Evolutionary conservation across 2,113 vertebrate species (phyloP), one percentile per base, ranked within the genome.

Genomic region (Scartelaos histophorus): DNA sequence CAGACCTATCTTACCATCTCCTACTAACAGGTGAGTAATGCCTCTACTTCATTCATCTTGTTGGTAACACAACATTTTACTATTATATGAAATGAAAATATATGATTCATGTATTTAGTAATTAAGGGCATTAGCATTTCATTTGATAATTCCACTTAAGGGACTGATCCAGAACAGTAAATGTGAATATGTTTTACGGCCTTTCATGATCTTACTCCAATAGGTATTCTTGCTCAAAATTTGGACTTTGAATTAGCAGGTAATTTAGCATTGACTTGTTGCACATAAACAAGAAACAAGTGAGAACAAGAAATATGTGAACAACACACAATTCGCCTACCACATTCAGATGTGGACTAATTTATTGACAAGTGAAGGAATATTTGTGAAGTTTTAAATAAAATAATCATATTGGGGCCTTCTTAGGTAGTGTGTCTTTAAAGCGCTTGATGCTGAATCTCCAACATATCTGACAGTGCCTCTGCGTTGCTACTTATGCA

Each of bases 21-120:
- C 80, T 71, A 75, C 79, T 75, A 69, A 82, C 75, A 91, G 91
- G 92, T 92, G 88, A 93, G 92, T 58, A 69, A 46, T 73, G 68
- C 79, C 74, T 68, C 19, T 17, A 16, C 54, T 60, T 3, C 29
- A 68, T 1, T 43, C 67, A 13, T 60, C 0, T 10, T 51, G 9
- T 19, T 16, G 51, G 19, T 7, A 71, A 34, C 66, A 1, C 19
- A 47, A 35, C 29, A 5, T 13, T 67, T 3, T 25, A 74, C 11
- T 13, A n/a, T 64, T 16, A 38, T 34, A 15, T 61, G 24, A 58
- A 58, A 25, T 58, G 9, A 25, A 58, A 58, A 25, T 25, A 58
- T 58, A 5, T 25, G 22, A 58, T 24, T 25, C 25, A 24, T 58
- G 24, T 13, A 58, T 24, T 58, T 58, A 3, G 58, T 61, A 29